Conservation (phyloP, 2,797 vertebrate genomes). For the Octomys mimax region DNA sequence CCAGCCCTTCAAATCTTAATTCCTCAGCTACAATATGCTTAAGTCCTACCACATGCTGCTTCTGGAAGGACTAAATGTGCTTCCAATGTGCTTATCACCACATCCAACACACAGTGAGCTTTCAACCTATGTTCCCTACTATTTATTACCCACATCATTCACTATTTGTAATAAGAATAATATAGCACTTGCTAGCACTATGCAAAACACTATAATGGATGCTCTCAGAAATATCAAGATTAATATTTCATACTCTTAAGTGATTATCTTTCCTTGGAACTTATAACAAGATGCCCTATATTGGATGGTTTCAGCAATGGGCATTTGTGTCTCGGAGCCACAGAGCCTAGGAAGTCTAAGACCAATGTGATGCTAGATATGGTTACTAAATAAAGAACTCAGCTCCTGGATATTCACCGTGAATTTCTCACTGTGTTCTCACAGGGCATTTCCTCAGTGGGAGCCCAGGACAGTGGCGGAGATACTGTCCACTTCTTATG, state of each 20-base stretch:
- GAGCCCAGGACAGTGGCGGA: not conserved
- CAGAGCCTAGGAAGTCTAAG: not conserved
- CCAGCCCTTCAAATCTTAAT: not conserved
- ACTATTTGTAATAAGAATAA: not conserved
- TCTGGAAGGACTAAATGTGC: not conserved
- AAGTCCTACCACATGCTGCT: not conserved
- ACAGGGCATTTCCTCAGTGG: not conserved
- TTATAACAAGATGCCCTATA: not conserved
- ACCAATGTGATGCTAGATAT: not conserved
- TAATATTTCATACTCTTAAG: not conserved
- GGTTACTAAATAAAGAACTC: not conserved
- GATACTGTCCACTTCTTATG: not conserved
- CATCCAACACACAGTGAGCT: not conserved
- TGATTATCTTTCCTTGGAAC: not conserved
- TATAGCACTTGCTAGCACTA: not conserved
- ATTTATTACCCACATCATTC: not conserved
- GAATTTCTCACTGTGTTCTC: not conserved
- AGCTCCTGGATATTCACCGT: not conserved
- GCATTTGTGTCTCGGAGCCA: not conserved
- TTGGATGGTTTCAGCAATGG: not conserved
- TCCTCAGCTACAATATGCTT: not conserved
- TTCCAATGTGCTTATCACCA: not conserved
- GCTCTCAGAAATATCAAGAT: not conserved
- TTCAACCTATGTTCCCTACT: not conserved
- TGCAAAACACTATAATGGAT: not conserved